A percentile compares a stretch with the other conserved stretches of the same genome.
Evolutionary conservation across 2,113 vertebrate genomes (phyloP).

Genomic region (Gallinago jamesoni): DNA sequence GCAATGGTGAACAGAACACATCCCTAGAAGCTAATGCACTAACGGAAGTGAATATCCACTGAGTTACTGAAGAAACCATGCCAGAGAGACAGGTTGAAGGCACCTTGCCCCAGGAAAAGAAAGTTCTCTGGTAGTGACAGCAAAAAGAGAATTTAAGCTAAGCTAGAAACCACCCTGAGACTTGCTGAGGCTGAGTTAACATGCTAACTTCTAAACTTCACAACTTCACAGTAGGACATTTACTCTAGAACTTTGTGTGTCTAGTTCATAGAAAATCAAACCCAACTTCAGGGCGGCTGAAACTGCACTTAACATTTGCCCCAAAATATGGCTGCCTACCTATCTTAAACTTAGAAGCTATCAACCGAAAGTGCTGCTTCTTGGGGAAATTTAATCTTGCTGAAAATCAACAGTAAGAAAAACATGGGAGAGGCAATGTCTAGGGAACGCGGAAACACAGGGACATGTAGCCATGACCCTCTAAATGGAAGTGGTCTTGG

Average conservation of each 20-base stretch:
- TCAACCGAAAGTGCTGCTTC: background rate
- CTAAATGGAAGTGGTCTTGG: background rate
- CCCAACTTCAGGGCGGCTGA: background rate
- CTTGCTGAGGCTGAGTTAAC: background rate
- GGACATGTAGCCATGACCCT: background rate
- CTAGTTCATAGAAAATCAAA: background rate
- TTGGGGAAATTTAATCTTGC: background rate
- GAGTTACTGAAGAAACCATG: background rate
- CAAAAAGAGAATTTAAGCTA: background rate
- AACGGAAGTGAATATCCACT: background rate
- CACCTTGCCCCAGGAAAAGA: background rate
- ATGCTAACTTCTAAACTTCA: background rate
- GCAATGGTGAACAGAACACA: background rate
- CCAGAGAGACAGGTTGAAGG: background rate
- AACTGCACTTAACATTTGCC: background rate
- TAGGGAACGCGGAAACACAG: background rate
- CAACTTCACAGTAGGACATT: background rate
- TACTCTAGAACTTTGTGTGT: background rate
- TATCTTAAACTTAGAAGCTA: background rate
- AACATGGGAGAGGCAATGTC: background rate
- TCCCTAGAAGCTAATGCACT: background rate
- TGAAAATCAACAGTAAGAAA: background rate
- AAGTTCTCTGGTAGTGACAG: background rate
- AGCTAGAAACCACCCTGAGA: background rate
- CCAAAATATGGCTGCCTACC: background rate